These are phyloP conservation scores for Oceanodroma tethys DNA, from an alignment of 2,113 vertebrate genomes.

Conservation along the genomic window DNA sequence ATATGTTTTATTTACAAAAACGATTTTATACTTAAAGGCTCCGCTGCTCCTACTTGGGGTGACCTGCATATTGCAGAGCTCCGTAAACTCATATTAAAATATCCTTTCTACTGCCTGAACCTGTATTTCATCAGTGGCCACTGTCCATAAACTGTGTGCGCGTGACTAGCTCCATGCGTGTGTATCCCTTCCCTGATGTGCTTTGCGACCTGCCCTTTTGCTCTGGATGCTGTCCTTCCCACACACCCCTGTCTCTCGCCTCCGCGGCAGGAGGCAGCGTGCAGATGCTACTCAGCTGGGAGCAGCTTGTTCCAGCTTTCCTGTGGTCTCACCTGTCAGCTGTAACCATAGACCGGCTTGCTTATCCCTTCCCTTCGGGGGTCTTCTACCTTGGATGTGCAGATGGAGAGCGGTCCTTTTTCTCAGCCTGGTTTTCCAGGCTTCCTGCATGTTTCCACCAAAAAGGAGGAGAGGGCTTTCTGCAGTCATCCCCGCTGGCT, in stretches of 20 bases:
- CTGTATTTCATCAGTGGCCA: neutral
- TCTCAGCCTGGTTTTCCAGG: neutral
- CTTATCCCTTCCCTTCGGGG: neutral
- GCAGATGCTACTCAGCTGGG: neutral
- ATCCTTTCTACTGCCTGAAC: neutral
- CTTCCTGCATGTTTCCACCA: neutral
- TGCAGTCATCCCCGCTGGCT: neutral
- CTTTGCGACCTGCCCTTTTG: neutral
- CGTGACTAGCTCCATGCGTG: neutral
- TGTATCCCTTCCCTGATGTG: neutral
- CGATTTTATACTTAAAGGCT: neutral
- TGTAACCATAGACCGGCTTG: neutral
- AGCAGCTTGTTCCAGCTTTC: neutral
- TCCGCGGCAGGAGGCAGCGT: neutral
- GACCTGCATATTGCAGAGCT: neutral
- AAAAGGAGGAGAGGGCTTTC: neutral
- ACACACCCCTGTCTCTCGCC: accelerated
- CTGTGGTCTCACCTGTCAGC: neutral
- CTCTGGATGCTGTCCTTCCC: neutral
- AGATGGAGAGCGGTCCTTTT: neutral
- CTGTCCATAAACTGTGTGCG: neutral
- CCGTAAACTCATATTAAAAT: neutral
- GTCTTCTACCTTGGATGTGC: neutral
- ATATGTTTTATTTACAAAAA: neutral
- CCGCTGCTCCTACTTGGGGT: neutral